Base-by-base conservation (phyloP, 2,113 vertebrate species). In the Amphiprion ocellaris region DNA sequence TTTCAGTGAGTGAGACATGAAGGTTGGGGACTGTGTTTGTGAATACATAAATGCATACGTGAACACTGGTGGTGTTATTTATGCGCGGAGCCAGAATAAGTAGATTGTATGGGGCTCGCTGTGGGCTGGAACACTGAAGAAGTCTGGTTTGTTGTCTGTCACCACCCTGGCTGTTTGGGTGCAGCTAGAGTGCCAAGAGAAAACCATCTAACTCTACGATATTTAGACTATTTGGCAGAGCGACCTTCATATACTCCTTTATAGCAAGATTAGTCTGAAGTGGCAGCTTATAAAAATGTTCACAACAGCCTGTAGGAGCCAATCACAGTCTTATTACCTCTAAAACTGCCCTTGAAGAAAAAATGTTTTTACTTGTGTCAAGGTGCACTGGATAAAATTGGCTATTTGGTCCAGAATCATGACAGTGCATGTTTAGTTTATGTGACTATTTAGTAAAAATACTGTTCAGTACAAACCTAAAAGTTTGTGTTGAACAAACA, bases 131-230 rank as follows among this genome's bases (percentile, higher is more conserved):
- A 10, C 49, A 65, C 26, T 67, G 55, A 19, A 88, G 69, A 26
- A 69, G 76, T 86, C 72, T 87, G 83, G 81, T 87, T 82, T 81
- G 83, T 77, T 75, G 75, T 88, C 87, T 85, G 84, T 92, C 87
- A 87, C 74, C 87, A 81, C 85, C 26, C 62, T 2, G 12, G 77
- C 79, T 86, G 69, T 81, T 74, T 77, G 83, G 83, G 56, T 66
- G 52, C 28, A 71, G 82, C 60, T 8, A 44, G 33, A 70, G 59
- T 1, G 53, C 81, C 82, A 83, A 70, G 50, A 76, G 65, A 64
- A 49, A 61, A 21, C 14, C 46, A 5, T 67, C 80, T 55, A 59
- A 54, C 67, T 52, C 65, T 28, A 23, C 0, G 30, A 77, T 83
- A 80, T 83, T 81, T 66, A 82, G 61, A 74, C 79, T 78, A 59